Conservation (phyloP, 2,888 invertebrate genomes). For the Masnerella sp. region DNA sequence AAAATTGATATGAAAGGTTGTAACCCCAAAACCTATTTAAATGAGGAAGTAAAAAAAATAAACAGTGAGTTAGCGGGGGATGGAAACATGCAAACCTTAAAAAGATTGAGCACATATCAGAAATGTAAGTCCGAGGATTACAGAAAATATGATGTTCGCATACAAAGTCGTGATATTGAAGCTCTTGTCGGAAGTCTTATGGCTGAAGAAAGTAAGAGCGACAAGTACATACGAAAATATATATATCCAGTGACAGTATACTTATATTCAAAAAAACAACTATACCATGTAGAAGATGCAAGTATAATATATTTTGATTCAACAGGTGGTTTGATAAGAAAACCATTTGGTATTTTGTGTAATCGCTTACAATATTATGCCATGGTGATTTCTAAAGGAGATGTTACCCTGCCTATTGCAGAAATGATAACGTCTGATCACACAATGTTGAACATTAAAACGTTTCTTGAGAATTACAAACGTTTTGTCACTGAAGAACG, state of each 20-base stretch:
- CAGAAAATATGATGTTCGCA: background rate
- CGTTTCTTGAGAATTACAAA: background rate
- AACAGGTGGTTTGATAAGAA: background rate
- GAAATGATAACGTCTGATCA: conserved; percentile 4
- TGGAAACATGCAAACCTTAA: conserved; percentile 4
- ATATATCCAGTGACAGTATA: background rate
- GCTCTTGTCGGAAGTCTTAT: background rate
- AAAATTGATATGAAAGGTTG: background rate
- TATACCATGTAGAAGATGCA: background rate
- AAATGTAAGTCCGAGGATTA: conserved; percentile 3
- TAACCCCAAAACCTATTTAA: background rate
- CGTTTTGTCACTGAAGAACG: background rate
- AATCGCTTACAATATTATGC: background rate
- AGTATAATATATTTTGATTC: background rate
- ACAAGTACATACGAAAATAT: conserved; percentile 1
- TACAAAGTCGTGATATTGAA: background rate
- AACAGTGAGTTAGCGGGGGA: background rate
- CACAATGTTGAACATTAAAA: background rate
- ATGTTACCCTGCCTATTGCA: background rate
- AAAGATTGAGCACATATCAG: background rate
- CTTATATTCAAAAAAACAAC: background rate
- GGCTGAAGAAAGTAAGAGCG: background rate
- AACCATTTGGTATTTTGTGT: background rate
- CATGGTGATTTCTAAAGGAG: background rate
- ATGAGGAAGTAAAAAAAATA: background rate